Percentiles rank a stretch among this genome's conserved stretches.
phyloP scores from a whole-genome alignment of 2,888 invertebrate genomes.

The Pandemis cinnamomeana region DNA sequence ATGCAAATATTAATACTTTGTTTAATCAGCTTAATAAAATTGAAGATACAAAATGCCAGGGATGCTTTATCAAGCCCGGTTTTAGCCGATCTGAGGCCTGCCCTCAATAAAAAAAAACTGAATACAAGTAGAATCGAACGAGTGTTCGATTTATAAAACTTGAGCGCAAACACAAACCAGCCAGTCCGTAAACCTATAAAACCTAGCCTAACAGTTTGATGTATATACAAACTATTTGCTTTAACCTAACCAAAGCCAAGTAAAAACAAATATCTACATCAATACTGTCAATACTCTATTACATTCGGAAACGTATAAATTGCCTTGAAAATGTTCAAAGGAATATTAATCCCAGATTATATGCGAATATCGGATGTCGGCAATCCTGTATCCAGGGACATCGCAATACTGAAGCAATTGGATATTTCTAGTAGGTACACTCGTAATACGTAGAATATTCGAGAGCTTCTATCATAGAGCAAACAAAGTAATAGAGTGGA shows the following conservation, averaged over 20 bases:
- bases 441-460: background rate
- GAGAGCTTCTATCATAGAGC: background rate
- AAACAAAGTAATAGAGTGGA: too few species aligned
- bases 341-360: slow-evolving; percentile 39
- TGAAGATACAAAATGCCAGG: too few species aligned
- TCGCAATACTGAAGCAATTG: slow-evolving; percentile 4
- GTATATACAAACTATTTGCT: background rate
- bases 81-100: too few species aligned
- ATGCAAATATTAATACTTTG: too few species aligned
- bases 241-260: background rate
- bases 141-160: too few species aligned
- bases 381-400: slow-evolving; percentile 38
- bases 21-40: too few species aligned
- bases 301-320: slow-evolving; percentile 20
- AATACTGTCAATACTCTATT: slow-evolving; percentile 13
- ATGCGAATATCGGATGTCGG: slow-evolving; percentile 37
- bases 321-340: slow-evolving; percentile 33
- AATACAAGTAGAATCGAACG: too few species aligned
- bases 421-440: background rate
- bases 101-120: too few species aligned
- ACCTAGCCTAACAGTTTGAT: too few species aligned
- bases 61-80: too few species aligned
- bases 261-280: background rate
- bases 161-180: too few species aligned
- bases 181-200: too few species aligned